Conservation (phyloP, 2,797 vertebrate genomes). For the Podargus strigoides region DNA sequence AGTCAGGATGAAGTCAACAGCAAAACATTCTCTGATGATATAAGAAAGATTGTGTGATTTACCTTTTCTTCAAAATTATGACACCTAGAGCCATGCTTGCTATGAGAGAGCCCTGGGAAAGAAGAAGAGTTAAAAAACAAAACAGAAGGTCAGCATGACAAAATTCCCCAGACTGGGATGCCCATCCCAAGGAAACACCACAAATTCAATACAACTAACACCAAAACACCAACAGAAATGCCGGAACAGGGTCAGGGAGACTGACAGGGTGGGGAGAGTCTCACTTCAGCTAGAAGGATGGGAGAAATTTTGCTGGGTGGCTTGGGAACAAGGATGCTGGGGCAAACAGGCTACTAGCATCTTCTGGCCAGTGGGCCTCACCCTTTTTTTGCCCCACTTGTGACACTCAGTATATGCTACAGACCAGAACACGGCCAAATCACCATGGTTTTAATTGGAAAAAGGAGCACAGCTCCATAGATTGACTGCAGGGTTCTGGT, state of each 20-base stretch:
- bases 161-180: background rate
- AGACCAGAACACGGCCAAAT: background rate
- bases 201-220: accelerated
- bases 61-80: conserved; percentile 96
- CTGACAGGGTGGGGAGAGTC: background rate
- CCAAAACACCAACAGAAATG: background rate
- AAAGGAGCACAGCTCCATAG: background rate
- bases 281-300: background rate
- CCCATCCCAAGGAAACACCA: background rate
- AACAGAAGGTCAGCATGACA: background rate
- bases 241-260: background rate
- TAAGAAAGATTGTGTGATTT: background rate
- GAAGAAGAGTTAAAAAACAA: background rate
- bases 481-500: background rate
- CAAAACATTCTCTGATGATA: background rate
- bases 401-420: background rate
- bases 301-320: background rate
- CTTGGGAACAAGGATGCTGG: background rate
- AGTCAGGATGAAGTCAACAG: background rate
- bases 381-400: background rate
- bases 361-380: background rate
- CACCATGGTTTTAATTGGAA: background rate
- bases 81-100: conserved; percentile 96
- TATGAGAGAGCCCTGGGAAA: conserved; percentile 90
- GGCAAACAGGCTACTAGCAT: background rate